phyloP scores from a whole-genome alignment of 2,797 vertebrate genomes.

The Chiloscyllium punctatum region DNA sequence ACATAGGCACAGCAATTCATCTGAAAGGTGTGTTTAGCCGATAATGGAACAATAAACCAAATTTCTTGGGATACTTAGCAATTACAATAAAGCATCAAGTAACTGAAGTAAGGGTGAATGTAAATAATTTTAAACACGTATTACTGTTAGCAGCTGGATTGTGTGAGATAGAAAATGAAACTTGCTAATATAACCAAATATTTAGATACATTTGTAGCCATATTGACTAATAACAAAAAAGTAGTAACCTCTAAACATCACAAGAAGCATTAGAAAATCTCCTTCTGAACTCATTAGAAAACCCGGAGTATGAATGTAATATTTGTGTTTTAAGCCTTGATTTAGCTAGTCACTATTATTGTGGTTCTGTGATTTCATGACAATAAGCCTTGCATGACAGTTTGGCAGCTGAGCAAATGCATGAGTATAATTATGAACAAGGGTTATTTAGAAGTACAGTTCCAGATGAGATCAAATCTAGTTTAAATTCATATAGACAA shows the following conservation, averaged over 20 bases:
- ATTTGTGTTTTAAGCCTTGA: neutral
- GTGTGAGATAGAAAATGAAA: neutral
- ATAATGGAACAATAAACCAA: conserved; percentile 43
- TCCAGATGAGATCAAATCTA: neutral
- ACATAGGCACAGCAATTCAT: conserved; percentile 40
- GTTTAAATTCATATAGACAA: neutral
- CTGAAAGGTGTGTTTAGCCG: conserved; percentile 39
- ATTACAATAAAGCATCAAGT: neutral
- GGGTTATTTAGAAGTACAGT: neutral
- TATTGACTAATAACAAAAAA: neutral
- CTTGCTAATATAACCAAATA: neutral
- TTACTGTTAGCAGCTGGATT: neutral
- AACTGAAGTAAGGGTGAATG: neutral
- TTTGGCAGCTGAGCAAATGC: no score
- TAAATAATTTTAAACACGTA: neutral
- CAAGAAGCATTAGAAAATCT: neutral
- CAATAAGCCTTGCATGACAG: neutral
- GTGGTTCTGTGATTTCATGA: neutral
- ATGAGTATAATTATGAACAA: neutral
- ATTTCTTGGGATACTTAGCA: neutral
- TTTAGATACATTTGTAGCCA: neutral
- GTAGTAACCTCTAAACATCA: neutral
- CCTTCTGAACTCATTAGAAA: neutral
- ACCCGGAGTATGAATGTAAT: neutral
- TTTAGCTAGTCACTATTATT: neutral